Base-by-base conservation (phyloP, 2,113 vertebrate species). In the Varanus salvator region DNA sequence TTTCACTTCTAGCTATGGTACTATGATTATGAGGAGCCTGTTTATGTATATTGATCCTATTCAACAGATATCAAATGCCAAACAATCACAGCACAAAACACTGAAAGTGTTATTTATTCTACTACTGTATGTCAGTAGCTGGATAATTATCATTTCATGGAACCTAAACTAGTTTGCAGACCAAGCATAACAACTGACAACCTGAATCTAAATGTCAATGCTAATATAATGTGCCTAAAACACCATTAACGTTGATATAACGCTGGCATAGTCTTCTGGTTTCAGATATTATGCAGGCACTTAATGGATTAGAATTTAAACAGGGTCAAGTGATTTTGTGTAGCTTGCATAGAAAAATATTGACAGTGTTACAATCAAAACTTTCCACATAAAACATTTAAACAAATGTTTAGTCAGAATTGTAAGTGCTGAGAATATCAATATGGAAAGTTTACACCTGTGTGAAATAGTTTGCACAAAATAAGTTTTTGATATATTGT, bases 391-490 rank as follows among this genome's bases (percentile, higher is more conserved):
- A 34, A 86, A 85, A 85, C n/a, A 27, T 57, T 57, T 57, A 75
- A 52, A 68, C 64, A 69, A 69, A 27, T 69, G 27, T 31, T 31
- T 8, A 54, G 48, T 38, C 71, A 60, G 23, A 68, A 83, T 8
- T 84, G 19, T 85, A 44, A 8, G 25, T 81, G 52, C 52, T 88
- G 34, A 48, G 34, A 88, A 75, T 0, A 85, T 38, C 71, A 75
- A 80, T 50, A 92, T 4, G 68, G 23, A 94, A 91, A 29, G 54
- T 21, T 1, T 94, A 88, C 57, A 91, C 83, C 27, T 83, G 87
- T 0, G 2, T 87, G 71, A 50, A 19, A 48, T 80, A 85, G 29
- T 71, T 5, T 57, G 82, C 57, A 86, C 72, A 48, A 66, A 86
- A 82, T 85, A 23, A 80, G 29, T 2, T 89, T 12, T 84, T n/a